phyloP scores from a whole-genome alignment of 2,888 invertebrate species.

The Drosophila gaucha region DNA sequence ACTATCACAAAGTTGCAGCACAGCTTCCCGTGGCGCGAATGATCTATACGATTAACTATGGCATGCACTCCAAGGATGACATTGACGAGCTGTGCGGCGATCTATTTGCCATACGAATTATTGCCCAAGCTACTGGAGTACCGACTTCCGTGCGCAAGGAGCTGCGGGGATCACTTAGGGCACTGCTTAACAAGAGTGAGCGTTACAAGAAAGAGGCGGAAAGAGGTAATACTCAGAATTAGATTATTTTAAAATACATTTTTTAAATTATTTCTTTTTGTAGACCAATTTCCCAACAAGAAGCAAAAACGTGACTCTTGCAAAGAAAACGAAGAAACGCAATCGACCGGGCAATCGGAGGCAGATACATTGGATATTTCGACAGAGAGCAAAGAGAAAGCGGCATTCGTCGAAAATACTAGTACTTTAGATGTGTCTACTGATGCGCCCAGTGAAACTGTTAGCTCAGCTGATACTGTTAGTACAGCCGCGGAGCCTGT shows the following conservation, averaged over 20 bases:
- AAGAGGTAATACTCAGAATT: slow-evolving; percentile 56
- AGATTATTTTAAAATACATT: not conserved
- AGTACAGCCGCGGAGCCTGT: not conserved
- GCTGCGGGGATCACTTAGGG: slow-evolving; percentile 82
- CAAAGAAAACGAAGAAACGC: slow-evolving; percentile 44
- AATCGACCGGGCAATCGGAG: slow-evolving; percentile 28
- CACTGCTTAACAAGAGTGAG: slow-evolving; percentile 81
- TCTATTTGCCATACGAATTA: slow-evolving; percentile 84
- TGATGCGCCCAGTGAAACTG: slow-evolving; percentile 36
- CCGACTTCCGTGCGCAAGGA: slow-evolving; percentile 84
- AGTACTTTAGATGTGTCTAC: slow-evolving; percentile 42
- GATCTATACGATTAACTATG: slow-evolving; percentile 84
- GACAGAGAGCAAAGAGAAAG: slow-evolving; percentile 36
- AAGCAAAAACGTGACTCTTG: slow-evolving; percentile 67
- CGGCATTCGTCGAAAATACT: slow-evolving; percentile 4
- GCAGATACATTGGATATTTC: slow-evolving; percentile 20
- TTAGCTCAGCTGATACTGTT: slow-evolving; percentile 11
- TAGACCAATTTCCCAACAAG: slow-evolving; percentile 74
- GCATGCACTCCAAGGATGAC: slow-evolving; percentile 84
- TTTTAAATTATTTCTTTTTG: slow-evolving; percentile 1
- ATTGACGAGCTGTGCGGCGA: slow-evolving; percentile 85
- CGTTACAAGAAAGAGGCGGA: slow-evolving; percentile 81
- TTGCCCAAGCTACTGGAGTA: slow-evolving; percentile 84
- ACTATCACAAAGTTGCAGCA: slow-evolving; percentile 90
- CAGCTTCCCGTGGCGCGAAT: slow-evolving; percentile 84